Evolutionary conservation across 1,140 invertebrate species (phyloP).

Genomic region (Drosophila cardini): DNA sequence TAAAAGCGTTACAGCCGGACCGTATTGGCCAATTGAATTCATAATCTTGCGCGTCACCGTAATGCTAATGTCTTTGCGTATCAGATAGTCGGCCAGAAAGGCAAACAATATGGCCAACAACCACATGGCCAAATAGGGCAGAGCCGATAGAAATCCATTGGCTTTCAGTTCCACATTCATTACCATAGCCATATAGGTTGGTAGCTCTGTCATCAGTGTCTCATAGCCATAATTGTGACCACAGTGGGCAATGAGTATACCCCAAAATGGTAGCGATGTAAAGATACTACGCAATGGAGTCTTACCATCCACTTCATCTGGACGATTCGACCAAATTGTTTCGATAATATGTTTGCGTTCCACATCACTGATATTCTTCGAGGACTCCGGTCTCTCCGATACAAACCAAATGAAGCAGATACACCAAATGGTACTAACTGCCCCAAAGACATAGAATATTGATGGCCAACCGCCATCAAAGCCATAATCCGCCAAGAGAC

Average conservation of each 20-base stretch:
- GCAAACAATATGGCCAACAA: constrained; percentile 91
- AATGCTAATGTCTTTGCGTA: constrained; percentile 88
- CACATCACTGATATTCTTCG: constrained; percentile 92
- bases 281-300: constrained; percentile 93
- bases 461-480: constrained; percentile 92
- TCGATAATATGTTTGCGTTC: constrained; percentile 85
- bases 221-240: constrained; percentile 94
- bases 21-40: constrained; percentile 90
- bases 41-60: constrained; percentile 91
- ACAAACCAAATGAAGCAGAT: constrained; percentile 91
- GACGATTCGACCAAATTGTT: constrained; percentile 14
- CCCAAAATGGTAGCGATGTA: constrained; percentile 92
- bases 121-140: constrained; percentile 94
- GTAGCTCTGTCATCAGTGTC: constrained; percentile 96
- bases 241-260: constrained; percentile 92
- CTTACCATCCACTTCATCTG: constrained; percentile 86
- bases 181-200: constrained; percentile 97
- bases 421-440: constrained; percentile 92
- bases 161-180: constrained; percentile 95
- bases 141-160: constrained; percentile 91
- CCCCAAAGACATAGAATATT: constrained; percentile 94
- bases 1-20: constrained; percentile 89
- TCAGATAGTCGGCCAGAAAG: constrained; percentile 91
- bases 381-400: constrained; percentile 93
- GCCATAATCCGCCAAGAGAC: constrained; percentile 89